phyloP scores from a whole-genome alignment of 1,140 invertebrate species.

The Trichonephila clavipes region DNA sequence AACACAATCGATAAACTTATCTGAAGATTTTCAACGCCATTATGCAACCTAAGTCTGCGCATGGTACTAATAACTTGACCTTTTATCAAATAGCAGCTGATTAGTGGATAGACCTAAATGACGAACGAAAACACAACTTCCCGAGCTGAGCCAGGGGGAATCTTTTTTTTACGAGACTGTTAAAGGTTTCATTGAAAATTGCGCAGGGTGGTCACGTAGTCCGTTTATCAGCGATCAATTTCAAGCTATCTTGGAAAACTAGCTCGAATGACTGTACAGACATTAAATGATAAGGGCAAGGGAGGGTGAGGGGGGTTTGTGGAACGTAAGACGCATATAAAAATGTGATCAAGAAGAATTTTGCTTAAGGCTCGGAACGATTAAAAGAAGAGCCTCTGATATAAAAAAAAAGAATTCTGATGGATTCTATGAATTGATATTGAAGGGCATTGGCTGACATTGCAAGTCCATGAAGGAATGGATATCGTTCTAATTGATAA shows the following conservation, averaged over 20 bases:
- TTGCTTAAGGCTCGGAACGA: neutral
- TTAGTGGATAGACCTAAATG: neutral
- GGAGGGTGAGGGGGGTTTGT: neutral
- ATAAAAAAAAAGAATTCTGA: neutral
- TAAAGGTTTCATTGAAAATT: constrained; percentile 61
- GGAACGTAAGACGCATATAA: constrained; percentile 46
- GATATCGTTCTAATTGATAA: neutral
- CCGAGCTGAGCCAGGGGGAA: neutral
- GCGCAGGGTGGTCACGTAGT: constrained; percentile 3
- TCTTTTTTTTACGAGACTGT: constrained; percentile 3
- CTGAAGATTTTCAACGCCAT: neutral
- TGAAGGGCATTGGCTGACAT: neutral
- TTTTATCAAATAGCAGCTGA: neutral
- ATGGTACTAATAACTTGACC: constrained; percentile 4
- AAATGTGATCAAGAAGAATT: neutral
- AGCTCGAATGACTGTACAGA: constrained; percentile 20
- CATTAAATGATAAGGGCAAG: constrained; percentile 15
- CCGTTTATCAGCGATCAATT: constrained; percentile 55
- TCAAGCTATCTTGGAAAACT: neutral
- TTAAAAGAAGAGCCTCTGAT: too few species aligned
- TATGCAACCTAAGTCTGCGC: neutral
- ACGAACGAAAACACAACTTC: neutral
- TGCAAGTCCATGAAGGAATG: neutral
- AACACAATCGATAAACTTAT: constrained; percentile 11
- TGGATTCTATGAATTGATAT: neutral